A percentile compares a stretch with the other conserved stretches of the same genome.
Evolutionary conservation across 1,140 invertebrate genomes (phyloP).

Genomic region (Drosophila cardini): DNA sequence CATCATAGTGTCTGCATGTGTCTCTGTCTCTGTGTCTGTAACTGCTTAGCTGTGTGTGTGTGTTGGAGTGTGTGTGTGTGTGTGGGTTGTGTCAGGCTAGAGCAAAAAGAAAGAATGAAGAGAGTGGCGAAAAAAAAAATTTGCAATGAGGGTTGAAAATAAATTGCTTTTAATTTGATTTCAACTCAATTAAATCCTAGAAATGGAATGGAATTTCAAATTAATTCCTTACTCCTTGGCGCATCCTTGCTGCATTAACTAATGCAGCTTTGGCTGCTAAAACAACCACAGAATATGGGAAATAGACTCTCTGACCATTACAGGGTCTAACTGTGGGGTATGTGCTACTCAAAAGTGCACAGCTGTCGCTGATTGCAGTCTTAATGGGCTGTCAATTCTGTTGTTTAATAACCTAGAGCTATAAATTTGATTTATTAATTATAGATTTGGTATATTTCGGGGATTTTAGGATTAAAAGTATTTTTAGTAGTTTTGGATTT

Average conservation of each 20-base stretch:
- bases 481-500: no score
- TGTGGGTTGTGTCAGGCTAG: conserved; percentile 23
- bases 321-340: not conserved
- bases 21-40: conserved; percentile 21
- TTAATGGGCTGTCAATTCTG: conserved; percentile 2
- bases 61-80: conserved; percentile 31
- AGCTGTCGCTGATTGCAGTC: conserved; percentile 49
- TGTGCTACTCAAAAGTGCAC: conserved; percentile 34
- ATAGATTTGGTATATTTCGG: no score
- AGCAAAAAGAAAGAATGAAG: conserved; percentile 15
- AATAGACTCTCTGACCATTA: not conserved
- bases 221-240: conserved; percentile 72
- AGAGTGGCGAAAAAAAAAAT: conserved; percentile 61
- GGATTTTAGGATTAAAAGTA: no score
- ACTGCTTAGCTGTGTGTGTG: conserved; percentile 35
- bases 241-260: conserved; percentile 37
- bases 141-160: conserved; percentile 83
- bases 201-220: conserved; percentile 84
- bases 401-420: not conserved
- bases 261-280: not conserved
- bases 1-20: conserved; percentile 56
- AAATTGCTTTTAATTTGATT: conserved; percentile 85
- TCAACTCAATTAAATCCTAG: conserved; percentile 84
- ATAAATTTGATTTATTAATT: conserved; percentile 3
- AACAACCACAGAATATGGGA: not conserved